These are phyloP conservation scores for Pachymerium ferrugineum DNA, from an alignment of 2,888 invertebrate genomes.

Conservation along the genomic window DNA sequence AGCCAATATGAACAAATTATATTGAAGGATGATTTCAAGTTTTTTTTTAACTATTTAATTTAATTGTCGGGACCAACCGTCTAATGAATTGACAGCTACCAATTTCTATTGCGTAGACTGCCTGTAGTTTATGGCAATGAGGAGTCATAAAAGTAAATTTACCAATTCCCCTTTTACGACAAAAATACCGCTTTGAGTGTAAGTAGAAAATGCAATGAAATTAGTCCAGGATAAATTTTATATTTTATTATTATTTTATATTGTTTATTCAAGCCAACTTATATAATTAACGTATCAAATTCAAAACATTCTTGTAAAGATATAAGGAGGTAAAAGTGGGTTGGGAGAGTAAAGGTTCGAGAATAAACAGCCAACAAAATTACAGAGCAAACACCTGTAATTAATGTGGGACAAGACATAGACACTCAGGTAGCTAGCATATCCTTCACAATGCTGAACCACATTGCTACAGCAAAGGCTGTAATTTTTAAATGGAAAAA, in stretches of 20 bases:
- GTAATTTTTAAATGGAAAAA: slow-evolving; percentile 4
- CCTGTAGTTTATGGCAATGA: background rate
- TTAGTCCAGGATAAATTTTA: background rate
- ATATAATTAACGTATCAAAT: too few relatives aligned
- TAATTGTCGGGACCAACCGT: too few relatives aligned
- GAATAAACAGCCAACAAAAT: background rate
- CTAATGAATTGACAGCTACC: background rate
- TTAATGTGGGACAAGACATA: background rate
- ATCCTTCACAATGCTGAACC: background rate
- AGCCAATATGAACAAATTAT: background rate
- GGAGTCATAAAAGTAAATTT: background rate
- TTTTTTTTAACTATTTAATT: slow-evolving; percentile 4
- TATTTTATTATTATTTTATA: too few relatives aligned
- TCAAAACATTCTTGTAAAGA: too few relatives aligned
- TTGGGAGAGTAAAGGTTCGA: background rate
- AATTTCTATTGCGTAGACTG: background rate
- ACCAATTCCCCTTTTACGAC: background rate
- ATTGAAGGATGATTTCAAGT: background rate
- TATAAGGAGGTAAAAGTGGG: too few relatives aligned
- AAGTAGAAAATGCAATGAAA: background rate
- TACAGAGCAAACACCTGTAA: background rate
- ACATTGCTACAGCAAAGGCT: background rate
- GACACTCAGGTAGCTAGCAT: background rate
- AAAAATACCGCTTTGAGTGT: too few relatives aligned
- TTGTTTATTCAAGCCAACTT: too few relatives aligned